Evolutionary conservation across 1,140 invertebrate species (phyloP), one percentile per base, ranked within the genome.

Genomic region (Phenacoccus solenopsis): DNA sequence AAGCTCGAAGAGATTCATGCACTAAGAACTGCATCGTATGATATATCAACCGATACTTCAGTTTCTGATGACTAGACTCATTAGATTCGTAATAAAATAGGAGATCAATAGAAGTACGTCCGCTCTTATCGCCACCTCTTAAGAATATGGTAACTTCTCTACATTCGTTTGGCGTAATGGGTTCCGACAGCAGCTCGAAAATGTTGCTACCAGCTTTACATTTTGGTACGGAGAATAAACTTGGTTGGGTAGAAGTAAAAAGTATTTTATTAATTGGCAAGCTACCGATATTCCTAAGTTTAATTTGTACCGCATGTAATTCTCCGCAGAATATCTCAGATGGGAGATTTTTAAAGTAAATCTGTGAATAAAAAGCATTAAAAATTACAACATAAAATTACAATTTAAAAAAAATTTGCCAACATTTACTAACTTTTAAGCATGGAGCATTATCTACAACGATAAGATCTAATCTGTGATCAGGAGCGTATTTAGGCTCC

Each of bases 1-100:
- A 82, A 1, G 86, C 81, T 69, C 84, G 82, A 13, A 90, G 76
- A 1, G 87, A 88, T 72, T 88, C 85, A 64, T 86, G 79, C n/a
- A 89, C 85, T 38, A 83, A 82, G n/a, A 89, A 77, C 69, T 85
- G 81, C 83, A 87, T 88, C 21, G 81, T 82, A 72, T 90, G 87
- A 5, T 87, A 83, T 27, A 87, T 82, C 10, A 90, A 75, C 57
- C 88, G 80, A 76, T 90, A 85, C 73, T 85, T 86, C 74, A 59
- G 79, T 78, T 70, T 71, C 73, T 59, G 69, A 69, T 71, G 73
- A 56, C 30, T 70, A 20, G 61, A 49, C 67, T 27, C 59, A 69
- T 35, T 12, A 68, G 20, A 68, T 27, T 71, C 27, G 27, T 67
- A 13, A 70, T 64, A 32, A 32, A 70, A 78, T 81, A 5, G 82